Base-by-base conservation (phyloP, 2,888 invertebrate genomes). In the Trissoscelio sp. region DNA sequence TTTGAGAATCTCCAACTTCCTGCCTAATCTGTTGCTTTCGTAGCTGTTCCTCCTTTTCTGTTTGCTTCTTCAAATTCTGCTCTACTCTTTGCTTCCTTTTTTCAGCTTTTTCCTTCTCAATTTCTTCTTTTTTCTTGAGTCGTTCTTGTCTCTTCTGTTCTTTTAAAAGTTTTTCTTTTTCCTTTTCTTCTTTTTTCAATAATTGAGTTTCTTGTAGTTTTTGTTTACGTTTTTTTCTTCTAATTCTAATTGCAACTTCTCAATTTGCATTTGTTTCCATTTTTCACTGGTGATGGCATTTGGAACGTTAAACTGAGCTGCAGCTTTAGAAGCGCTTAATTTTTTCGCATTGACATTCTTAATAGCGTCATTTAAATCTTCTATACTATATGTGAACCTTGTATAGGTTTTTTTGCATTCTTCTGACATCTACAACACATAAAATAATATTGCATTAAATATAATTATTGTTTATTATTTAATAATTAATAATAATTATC, bases 201-300 rank as follows among this genome's bases (percentile, higher is more conserved):
- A 42, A 9, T 11, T 42, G 58, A 2, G 42, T 20, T 22, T 58
- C 58, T 58, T 42, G 58, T 58, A 42, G 58, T 58, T 39, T 58
- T 20, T 58, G 42, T 42, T 58, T 58, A 12, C 58, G 58, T 39
- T 58, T 58, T 58, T 42, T 0, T 58, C 42, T 58, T 58, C 58
- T 58, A 58, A 1, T 42, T 58, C 58, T 6, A 58, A 18, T 14
- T 58, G 58, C 34, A 58, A 42, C 39, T 58, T 58, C 18, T 58
- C 58, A 1, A 58, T 0, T 12, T 58, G 42, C n/a, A 58, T 42
- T 18, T 58, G 12, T 42, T 42, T 58, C 58, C 58, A 58, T 20
- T 58, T 58, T 58, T 58, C 42, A 22, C 58, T 58, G 7, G 58
- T 58, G 6, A 58, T 58, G 24, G 58, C 42, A 7, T 58, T 24